Conservation (phyloP, 2,113 vertebrate genomes). For the Tragelaphus strepsiceros region DNA sequence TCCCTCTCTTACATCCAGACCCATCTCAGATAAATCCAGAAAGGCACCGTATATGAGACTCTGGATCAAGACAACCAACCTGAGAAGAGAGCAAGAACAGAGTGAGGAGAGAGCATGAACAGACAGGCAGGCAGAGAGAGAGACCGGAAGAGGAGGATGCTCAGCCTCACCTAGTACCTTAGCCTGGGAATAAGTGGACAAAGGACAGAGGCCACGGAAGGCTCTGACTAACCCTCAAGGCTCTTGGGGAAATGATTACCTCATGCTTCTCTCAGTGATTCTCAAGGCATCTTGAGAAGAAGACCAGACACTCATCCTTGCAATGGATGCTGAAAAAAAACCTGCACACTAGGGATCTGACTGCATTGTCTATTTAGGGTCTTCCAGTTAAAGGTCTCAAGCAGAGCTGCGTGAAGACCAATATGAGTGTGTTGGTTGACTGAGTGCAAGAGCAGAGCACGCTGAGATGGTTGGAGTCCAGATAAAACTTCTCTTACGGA, state of each 20-base stretch:
- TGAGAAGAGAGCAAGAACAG: not conserved
- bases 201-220: not conserved
- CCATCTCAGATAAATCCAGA: not conserved
- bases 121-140: not conserved
- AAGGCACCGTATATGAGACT: not conserved
- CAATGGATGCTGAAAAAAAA: not conserved
- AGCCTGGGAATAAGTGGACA: not conserved
- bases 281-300: not conserved
- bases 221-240: not conserved
- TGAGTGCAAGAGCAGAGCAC: not conserved
- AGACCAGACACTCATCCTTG: not conserved
- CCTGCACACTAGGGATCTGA: too few species aligned
- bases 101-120: not conserved
- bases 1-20: not conserved
- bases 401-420: not conserved
- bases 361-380: not conserved
- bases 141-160: not conserved
- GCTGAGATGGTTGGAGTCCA: not conserved
- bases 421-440: fast-evolving
- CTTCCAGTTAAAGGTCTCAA: not conserved
- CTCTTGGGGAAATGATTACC: not conserved
- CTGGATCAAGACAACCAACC: not conserved
- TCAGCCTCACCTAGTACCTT: not conserved
- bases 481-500: not conserved
- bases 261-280: not conserved